phyloP scores from a whole-genome alignment of 2,888 invertebrate species.

The Drosophila demipolita region DNA sequence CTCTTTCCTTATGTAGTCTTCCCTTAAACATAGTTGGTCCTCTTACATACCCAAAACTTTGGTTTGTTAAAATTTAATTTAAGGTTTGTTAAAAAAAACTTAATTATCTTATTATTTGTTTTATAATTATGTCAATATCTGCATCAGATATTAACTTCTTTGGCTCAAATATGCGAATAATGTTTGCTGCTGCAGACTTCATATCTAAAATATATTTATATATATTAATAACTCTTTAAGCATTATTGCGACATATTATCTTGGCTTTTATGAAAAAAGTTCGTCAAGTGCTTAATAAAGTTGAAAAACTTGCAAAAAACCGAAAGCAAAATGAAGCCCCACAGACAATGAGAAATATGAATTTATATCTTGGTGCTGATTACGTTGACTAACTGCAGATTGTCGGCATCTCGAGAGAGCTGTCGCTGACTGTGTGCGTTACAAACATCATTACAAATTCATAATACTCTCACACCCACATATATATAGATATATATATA shows the following conservation, averaged over 20 bases:
- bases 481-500: not conserved
- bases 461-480: conserved; percentile 48
- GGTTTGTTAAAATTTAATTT: not conserved
- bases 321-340: not conserved
- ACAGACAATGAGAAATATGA: conserved; percentile 32
- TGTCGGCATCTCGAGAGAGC: conserved; percentile 35
- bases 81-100: not conserved
- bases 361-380: conserved; percentile 50
- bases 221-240: not conserved
- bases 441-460: conserved; percentile 65
- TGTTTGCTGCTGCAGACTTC: not conserved
- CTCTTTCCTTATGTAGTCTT: conserved; percentile 7
- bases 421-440: conserved; percentile 29
- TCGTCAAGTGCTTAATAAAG: not conserved
- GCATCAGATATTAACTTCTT: not conserved
- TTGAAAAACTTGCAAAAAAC: conserved; percentile 4
- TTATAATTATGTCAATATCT: not conserved
- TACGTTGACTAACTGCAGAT: conserved; percentile 45
- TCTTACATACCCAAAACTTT: not conserved
- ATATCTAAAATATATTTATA: not conserved
- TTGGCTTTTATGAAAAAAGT: not conserved
- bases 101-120: not conserved
- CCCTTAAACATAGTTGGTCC: not conserved
- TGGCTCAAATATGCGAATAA: not conserved
- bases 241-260: not conserved